Base-by-base conservation (phyloP, 1,140 invertebrate genomes). In the Micrasema longulum region DNA sequence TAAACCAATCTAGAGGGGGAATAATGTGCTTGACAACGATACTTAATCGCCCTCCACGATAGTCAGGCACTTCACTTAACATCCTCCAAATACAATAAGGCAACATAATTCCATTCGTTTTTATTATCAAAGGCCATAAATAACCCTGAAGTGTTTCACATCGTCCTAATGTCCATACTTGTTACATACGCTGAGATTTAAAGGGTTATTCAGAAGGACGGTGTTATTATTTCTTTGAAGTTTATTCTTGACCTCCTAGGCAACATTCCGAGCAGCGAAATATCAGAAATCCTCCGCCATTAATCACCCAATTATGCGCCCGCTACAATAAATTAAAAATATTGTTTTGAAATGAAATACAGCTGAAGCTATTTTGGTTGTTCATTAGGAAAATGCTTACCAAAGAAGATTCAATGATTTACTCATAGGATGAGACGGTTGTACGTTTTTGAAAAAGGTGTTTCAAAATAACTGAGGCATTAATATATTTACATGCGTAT, bases 291-390 rank as follows among this genome's bases (percentile, higher is more conserved):
- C 38, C 47, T 16, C 2, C 18, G 23, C 36, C 73, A 74, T 74
- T 68, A 71, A 74, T 74, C 71, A 68, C 35, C 63, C 68, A 74
- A 74, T 74, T 74, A 74, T 71, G 64, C 35, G 38, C 3, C 69
- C 36, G 57, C 50, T 35, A 47, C 22, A 55, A 45, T 68, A 69
- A 73, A 73, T 73, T 72, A 72, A 31, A 52, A 55, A 73, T 69
- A 73, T 69, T 69, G 65, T 69, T 73, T 69, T 63, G 53, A 64
- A 73, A 69, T 31, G 20, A 62, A 57, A 43, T 67, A 14, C 64
- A 67, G 47, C 65, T 53, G 48, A 43, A 41, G 26, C 26, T 31
- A 31, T 31, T 31, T 7, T 31, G 26, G 26, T 31, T 7, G 26
- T 31, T 31, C 26, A 31, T 31, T 31, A 31, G 26, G 26, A 31